phyloP scores from a whole-genome alignment of 1,140 invertebrate genomes.

The Chrysomallon squamiferum region DNA sequence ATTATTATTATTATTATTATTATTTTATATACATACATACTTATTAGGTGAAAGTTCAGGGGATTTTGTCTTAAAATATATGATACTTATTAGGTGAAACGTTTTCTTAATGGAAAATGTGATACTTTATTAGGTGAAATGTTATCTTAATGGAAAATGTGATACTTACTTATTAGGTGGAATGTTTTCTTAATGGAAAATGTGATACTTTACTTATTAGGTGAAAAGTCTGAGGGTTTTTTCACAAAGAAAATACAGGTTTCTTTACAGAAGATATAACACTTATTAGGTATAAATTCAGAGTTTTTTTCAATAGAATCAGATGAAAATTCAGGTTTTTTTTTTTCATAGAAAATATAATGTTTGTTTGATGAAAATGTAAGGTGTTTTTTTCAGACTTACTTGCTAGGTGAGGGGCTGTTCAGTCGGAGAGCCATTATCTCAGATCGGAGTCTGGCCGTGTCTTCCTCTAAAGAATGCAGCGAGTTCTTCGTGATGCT shows the following conservation, averaged over 20 bases:
- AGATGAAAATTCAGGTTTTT: too few relatives aligned
- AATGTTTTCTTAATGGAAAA: background rate
- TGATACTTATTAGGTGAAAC: background rate
- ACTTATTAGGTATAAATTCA: too few relatives aligned
- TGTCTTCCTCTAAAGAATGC: slow-evolving; percentile 52
- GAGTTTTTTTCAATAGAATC: too few relatives aligned
- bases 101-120: background rate
- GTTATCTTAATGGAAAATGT: too few relatives aligned
- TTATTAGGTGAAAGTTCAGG: background rate
- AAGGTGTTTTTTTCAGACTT: too few relatives aligned
- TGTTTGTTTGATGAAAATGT: too few relatives aligned
- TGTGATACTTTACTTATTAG: too few relatives aligned
- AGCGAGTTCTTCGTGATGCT: slow-evolving; percentile 49
- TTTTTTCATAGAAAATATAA: too few relatives aligned
- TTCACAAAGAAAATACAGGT: too few relatives aligned
- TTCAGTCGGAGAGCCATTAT: slow-evolving; percentile 30
- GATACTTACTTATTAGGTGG: background rate
- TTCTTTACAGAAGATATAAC: too few relatives aligned
- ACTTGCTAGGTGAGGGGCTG: slow-evolving; percentile 38
- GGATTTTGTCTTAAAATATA: background rate
- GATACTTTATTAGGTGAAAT: too few relatives aligned
- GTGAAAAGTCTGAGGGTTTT: too few relatives aligned
- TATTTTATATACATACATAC: background rate
- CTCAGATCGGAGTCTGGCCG: slow-evolving; percentile 42
- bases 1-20: background rate